Conservation (phyloP, 2,113 vertebrate species). For the Rhabdomys dilectus region DNA sequence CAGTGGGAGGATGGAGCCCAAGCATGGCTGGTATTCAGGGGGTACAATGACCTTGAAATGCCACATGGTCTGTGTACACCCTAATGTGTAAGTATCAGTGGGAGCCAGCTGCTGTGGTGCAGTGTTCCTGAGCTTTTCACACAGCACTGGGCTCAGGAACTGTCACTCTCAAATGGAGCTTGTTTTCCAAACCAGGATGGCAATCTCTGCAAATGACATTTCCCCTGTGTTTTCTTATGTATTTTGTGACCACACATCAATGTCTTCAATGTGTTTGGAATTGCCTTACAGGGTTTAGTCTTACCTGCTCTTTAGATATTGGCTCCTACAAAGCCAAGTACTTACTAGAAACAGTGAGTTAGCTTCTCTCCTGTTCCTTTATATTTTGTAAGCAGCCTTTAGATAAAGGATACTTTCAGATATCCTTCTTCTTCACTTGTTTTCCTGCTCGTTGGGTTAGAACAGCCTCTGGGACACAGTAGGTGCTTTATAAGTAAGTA, state of each 20-base stretch:
- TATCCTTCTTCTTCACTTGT: neutral
- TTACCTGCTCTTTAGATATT: neutral
- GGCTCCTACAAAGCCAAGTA: neutral
- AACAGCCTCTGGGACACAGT: neutral
- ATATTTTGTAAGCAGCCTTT: neutral
- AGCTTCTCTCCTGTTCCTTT: too few relatives aligned
- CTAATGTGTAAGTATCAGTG: neutral
- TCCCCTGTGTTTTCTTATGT: neutral
- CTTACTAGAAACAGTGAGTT: neutral
- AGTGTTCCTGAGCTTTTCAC: neutral
- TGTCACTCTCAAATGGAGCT: neutral
- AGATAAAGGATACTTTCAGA: neutral
- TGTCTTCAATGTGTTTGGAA: neutral
- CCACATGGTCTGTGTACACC: neutral
- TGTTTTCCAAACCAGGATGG: neutral
- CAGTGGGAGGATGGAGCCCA: neutral
- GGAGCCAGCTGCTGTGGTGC: fast-evolving
- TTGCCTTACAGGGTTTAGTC: neutral
- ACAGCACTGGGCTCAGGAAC: neutral
- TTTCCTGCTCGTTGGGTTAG: neutral
- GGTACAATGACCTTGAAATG: neutral
- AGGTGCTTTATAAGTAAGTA: neutral
- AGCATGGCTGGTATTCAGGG: neutral
- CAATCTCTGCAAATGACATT: neutral
- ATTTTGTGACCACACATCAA: neutral